Base-by-base conservation (phyloP, 2,797 vertebrate genomes). In the Poliocrania exsul region DNA sequence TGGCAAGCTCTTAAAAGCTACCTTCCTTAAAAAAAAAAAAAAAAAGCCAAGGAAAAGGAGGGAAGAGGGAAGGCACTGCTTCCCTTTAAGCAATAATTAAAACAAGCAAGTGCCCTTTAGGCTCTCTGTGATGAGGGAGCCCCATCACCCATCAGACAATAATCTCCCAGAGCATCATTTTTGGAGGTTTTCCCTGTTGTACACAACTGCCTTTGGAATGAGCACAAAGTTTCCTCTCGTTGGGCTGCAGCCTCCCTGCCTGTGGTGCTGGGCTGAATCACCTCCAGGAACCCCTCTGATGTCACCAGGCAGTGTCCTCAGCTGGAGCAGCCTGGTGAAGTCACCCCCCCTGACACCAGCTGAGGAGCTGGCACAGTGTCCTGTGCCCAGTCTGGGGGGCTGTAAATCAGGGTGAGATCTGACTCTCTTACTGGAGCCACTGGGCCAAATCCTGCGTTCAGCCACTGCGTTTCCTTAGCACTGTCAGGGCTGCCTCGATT, bases 1-100 rank as follows among this genome's bases (percentile, higher is more conserved):
- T 95, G 91, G 93, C 94, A 91, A 94, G 91, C 70, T 80, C 72
- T 93, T 96, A 93, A 92, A 92, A 91, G 93, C 79, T 67, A 50
- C 89, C 88, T 81, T 81, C 69, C 58, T 75, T 49, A 56, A 15
- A 56, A 56, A 16, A 25, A 25, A 4, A 53, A 75, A 61, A 53
- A 35, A 16, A 13, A 6, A 1, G 5, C 10, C 16, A 4, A 3
- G 23, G 17, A 28, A 13, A 25, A 12, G 20, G 46, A 35, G 49
- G 57, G 88, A 61, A 67, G 83, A 50, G 57, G 75, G 60, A 79
- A 57, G 57, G 57, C 28, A 11, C 26, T 4, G 15, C 78, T 28
- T 92, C 47, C 66, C 85, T 85, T 51, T 16, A 6, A 88, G 88
- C 75, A 35, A 31, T 46, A 69, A 88, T 85, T 77, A 73, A 89